Evolutionary conservation across 2,888 invertebrate species (phyloP), one percentile per base, ranked within the genome.

Genomic region (Ypsolopha sequella): DNA sequence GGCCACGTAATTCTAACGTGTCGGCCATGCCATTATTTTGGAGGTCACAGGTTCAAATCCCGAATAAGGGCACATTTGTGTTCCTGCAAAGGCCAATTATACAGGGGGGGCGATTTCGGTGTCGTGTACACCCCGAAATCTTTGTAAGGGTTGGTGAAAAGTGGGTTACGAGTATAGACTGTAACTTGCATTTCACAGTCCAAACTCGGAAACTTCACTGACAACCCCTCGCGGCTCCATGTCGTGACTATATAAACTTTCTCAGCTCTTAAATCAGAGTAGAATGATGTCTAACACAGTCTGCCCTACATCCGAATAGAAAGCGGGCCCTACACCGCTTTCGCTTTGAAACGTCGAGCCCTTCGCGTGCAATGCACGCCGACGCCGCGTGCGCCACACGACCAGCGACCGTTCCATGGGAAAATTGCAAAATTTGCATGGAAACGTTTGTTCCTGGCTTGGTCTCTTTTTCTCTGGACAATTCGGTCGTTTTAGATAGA

Each of bases 251-350:
- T 8, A 6, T 10, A 10, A 2, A 38, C 38, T 38, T 38, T 10
- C n/a, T 14, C 1, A 43, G 13, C 8, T 11, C 11, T 14, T 24
- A 24, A 6, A 14, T 13, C 43, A 13, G 14, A 43, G 13, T 13
- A 13, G 6, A 6, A 7, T 43, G 43, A 43, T 43, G 14, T 11
- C 14, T 7, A 8, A 14, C 13, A 43, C 13, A 43, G 13, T 14
- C 8, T 13, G 43, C 13, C 43, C 43, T 14, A 13, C 9, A 38
- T 13, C 6, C 43, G 13, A 8, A 8, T n/a, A 43, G 43, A 45
- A 45, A 45, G 45, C 45, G 45, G 45, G 34, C 45, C 39, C 45
- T 43, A 7, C 43, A 8, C 45, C 14, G 48, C 48, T 39, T 49
- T 41, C 48, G 24, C 48, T 38, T 7, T 8, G 8, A n/a, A 43